These are phyloP conservation scores for Syngnathoides biaculeatus DNA, from an alignment of 2,113 vertebrate species.

Conservation along the genomic window DNA sequence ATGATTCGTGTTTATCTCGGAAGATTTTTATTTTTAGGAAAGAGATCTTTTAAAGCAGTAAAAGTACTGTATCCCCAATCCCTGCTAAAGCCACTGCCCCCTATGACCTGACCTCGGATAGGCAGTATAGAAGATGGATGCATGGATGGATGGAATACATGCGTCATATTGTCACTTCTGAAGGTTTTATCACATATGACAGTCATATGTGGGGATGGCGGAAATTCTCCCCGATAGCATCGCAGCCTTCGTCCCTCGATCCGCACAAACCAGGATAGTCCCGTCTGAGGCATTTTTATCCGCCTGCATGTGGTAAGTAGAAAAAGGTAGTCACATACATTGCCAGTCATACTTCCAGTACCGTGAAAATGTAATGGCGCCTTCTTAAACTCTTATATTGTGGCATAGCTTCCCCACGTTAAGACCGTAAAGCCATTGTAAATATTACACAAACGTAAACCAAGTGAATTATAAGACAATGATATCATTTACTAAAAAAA, in stretches of 20 bases:
- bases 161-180: not conserved
- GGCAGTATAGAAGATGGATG: too few species aligned
- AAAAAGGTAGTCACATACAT: constrained; percentile 1
- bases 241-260: constrained; percentile 28
- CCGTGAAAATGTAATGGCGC: too few species aligned
- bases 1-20: not conserved
- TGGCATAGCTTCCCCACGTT: too few species aligned
- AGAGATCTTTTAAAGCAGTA: not conserved
- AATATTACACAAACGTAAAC: too few species aligned
- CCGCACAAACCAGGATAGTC: constrained; percentile 39
- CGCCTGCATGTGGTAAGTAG: constrained; percentile 24
- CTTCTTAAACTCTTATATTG: too few species aligned
- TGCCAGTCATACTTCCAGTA: not conserved
- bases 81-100: too few species aligned
- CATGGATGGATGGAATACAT: too few species aligned
- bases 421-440: too few species aligned
- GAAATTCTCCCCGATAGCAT: constrained; percentile 19
- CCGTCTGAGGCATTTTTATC: constrained; percentile 34
- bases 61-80: not conserved
- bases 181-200: constrained; percentile 28
- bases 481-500: too few species aligned
- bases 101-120: too few species aligned
- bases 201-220: constrained; percentile 1
- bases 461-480: too few species aligned
- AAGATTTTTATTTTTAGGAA: not conserved